Evolutionary conservation across 2,113 vertebrate genomes (phyloP).

Genomic region (Australoheros scitulus): DNA sequence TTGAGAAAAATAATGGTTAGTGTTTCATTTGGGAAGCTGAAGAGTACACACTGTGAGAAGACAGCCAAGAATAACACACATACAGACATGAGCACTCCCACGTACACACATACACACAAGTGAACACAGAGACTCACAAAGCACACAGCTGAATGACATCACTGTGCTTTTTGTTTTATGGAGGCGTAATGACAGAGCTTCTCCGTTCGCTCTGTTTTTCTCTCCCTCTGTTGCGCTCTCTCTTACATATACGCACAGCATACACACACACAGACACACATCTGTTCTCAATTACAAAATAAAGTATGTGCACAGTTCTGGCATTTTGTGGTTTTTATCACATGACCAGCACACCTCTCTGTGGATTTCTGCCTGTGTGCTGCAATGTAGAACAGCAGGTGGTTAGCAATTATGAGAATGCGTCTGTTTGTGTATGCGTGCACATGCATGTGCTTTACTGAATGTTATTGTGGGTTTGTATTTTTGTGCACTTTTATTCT

Average conservation of each 20-base stretch:
- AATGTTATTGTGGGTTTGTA: conserved; percentile 24
- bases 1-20: conserved; percentile 58
- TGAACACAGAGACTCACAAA: conserved; percentile 23
- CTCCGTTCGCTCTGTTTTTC: conserved; percentile 24
- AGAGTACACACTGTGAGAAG: conserved; percentile 53
- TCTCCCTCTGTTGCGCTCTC: conserved; percentile 11
- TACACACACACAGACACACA: conserved; percentile 42
- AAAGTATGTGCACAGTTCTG: conserved; percentile 68
- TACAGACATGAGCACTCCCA: conserved; percentile 37
- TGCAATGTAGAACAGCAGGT: conserved; percentile 65
- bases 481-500: conserved; percentile 31
- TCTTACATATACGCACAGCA: neutral
- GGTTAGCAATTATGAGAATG: conserved; percentile 17
- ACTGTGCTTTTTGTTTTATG: conserved; percentile 73
- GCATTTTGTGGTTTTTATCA: conserved; percentile 65
- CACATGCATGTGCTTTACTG: neutral
- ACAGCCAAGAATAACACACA: conserved; percentile 61
- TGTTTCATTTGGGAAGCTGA: conserved; percentile 49
- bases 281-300: conserved; percentile 75
- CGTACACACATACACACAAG: conserved; percentile 27
- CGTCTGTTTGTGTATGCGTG: conserved; percentile 1
- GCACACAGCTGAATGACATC: conserved; percentile 71
- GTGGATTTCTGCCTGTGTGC: conserved; percentile 43
- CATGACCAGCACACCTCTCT: conserved; percentile 59
- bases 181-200: conserved; percentile 76